Conservation (phyloP, 2,113 vertebrate species). For the Bubo scandiacus region DNA sequence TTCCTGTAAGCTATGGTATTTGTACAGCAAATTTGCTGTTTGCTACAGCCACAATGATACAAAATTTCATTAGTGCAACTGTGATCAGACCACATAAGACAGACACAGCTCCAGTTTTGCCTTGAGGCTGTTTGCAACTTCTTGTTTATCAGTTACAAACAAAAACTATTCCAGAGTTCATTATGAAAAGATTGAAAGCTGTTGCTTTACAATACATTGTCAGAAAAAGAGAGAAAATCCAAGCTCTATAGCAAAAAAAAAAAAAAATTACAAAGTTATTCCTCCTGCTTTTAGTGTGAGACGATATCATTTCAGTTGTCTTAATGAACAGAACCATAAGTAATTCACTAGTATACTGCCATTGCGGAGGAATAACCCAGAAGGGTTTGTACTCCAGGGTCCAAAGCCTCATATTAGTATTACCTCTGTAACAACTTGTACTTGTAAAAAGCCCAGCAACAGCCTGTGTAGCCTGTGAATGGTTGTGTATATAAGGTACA, state of each 20-base stretch:
- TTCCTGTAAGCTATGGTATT: not conserved
- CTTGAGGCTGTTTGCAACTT: not conserved
- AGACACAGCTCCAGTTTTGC: not conserved
- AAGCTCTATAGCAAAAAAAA: not conserved
- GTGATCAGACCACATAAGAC: not conserved
- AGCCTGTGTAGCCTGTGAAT: rapidly evolving
- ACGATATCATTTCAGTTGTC: not conserved
- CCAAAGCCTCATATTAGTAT: not conserved
- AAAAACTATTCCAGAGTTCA: not conserved
- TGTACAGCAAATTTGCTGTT: not conserved
- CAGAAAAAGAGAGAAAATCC: not conserved
- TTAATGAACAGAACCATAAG: not conserved
- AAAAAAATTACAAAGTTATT: not conserved
- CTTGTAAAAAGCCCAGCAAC: not conserved
- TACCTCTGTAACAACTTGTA: rapidly evolving
- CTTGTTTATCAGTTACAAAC: not conserved
- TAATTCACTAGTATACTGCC: not conserved
- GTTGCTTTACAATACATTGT: not conserved
- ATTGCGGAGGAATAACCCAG: not conserved
- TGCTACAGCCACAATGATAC: not conserved
- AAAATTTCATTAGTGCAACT: not conserved
- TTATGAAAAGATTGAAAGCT: not conserved
- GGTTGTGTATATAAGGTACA: too few species aligned
- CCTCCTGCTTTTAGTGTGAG: not conserved
- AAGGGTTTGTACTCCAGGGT: not conserved